These are phyloP conservation scores for Melieria crassipennis DNA, from an alignment of 2,888 invertebrate genomes.

Conservation along the genomic window DNA sequence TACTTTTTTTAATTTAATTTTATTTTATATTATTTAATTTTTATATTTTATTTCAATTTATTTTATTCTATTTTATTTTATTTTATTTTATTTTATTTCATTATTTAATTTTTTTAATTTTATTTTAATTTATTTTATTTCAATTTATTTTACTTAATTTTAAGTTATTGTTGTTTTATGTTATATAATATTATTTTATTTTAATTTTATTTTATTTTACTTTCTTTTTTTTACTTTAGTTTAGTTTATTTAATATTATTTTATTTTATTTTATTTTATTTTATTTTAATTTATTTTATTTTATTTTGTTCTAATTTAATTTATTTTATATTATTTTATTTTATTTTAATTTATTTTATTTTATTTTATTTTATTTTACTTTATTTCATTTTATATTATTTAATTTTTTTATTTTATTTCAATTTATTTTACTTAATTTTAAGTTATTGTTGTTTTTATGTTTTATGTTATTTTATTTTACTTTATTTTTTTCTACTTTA, in stretches of 20 bases:
- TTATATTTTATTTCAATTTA: neutral
- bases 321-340: neutral
- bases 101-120: neutral
- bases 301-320: constrained; percentile 29
- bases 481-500: neutral
- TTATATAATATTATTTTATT: neutral
- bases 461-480: neutral
- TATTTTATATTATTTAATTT: neutral
- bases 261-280: constrained; percentile 42
- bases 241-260: neutral
- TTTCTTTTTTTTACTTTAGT: neutral
- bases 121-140: neutral
- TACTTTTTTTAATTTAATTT: neutral
- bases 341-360: neutral
- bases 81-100: neutral
- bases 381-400: neutral
- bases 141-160: neutral
- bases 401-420: neutral
- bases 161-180: too few species aligned
- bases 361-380: neutral
- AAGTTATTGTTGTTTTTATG: too few species aligned
- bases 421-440: neutral
- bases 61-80: neutral
- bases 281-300: constrained; percentile 44
- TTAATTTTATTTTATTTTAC: neutral